Conservation (phyloP, 2,888 invertebrate species). For the Oligia latruncula region DNA sequence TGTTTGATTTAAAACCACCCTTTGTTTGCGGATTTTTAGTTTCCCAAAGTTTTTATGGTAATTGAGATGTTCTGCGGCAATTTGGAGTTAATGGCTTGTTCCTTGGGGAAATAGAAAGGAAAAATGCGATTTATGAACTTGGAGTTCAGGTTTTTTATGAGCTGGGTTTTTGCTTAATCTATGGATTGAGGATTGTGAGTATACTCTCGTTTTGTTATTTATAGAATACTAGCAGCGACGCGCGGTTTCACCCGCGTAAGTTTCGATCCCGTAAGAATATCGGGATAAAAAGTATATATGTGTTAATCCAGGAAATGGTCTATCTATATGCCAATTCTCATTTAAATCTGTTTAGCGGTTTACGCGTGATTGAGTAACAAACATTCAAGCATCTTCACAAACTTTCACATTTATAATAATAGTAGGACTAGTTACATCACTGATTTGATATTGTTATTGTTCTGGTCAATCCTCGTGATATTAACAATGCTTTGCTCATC, state of each 20-base stretch:
- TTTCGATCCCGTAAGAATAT: too few species aligned
- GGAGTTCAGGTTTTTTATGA: slow-evolving; percentile 42
- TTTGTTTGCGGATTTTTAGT: slow-evolving; percentile 65
- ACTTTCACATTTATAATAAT: too few species aligned
- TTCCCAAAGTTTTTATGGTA: slow-evolving; percentile 60
- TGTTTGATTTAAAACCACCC: slow-evolving; percentile 68
- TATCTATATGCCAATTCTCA: too few species aligned
- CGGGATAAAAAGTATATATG: too few species aligned
- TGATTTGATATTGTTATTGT: background rate
- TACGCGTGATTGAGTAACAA: too few species aligned
- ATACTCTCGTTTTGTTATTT: background rate
- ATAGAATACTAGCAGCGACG: background rate
- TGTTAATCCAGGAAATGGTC: too few species aligned
- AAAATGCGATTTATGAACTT: slow-evolving; percentile 51
- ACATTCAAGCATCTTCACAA: too few species aligned
- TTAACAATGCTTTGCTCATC: slow-evolving; percentile 3
- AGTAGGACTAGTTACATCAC: background rate
- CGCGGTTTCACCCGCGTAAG: too few species aligned
- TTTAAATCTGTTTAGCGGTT: too few species aligned
- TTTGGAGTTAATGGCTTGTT: slow-evolving; percentile 64
- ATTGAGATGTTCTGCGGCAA: slow-evolving; percentile 64
- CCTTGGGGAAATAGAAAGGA: slow-evolving; percentile 52
- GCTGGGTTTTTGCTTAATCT: slow-evolving; percentile 9
- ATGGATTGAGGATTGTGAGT: background rate
- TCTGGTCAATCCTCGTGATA: background rate